phyloP scores from a whole-genome alignment of 2,797 vertebrate genomes.

The Florisuga fusca region DNA sequence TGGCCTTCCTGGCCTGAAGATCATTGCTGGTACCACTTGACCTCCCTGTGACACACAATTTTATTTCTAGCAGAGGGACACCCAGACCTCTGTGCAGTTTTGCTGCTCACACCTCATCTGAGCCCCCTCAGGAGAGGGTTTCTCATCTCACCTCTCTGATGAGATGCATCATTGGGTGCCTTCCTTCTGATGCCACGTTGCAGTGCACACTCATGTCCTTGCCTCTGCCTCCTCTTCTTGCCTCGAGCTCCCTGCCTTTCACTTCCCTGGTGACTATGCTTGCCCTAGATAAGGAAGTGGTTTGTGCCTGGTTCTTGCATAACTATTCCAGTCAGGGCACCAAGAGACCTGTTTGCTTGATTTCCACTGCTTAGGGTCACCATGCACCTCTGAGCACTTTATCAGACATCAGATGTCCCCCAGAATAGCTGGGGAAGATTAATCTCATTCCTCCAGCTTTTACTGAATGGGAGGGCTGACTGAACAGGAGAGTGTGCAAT shows the following conservation, averaged over 20 bases:
- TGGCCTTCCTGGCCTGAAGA: background rate
- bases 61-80: background rate
- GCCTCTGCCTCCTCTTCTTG: background rate
- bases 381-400: background rate
- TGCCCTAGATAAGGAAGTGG: conserved; percentile 9
- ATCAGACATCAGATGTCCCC: background rate
- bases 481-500: background rate
- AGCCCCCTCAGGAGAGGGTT: background rate
- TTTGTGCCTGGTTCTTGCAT: background rate
- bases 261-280: background rate
- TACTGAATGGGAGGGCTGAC: background rate
- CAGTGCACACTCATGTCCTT: rapidly evolving
- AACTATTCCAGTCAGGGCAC: background rate
- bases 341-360: background rate
- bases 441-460: background rate
- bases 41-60: background rate
- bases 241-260: background rate
- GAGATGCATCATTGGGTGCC: rapidly evolving
- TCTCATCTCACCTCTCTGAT: background rate
- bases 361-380: background rate
- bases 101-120: background rate
- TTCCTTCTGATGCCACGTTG: background rate
- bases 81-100: background rate
- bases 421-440: background rate
- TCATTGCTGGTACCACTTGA: background rate